phyloP scores from a whole-genome alignment of 2,888 invertebrate species.

The Aphodius sticticus region DNA sequence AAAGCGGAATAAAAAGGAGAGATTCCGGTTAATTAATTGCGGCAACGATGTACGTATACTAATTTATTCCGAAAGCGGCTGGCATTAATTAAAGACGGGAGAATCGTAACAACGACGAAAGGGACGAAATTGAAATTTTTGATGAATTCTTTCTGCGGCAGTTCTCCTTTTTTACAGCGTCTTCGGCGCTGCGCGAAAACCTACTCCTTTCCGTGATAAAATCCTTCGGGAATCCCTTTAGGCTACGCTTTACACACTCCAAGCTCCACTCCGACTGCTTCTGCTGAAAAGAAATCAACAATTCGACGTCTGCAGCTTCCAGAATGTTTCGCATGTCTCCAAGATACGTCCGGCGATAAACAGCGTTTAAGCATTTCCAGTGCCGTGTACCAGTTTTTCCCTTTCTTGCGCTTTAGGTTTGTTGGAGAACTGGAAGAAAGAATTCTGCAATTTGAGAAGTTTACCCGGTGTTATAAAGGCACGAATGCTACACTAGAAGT shows the following conservation, averaged over 20 bases:
- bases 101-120: not conserved
- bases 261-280: not conserved
- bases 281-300: not conserved
- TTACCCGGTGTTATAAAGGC: not conserved
- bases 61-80: not conserved
- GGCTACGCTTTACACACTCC: not conserved
- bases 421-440: not conserved
- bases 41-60: not conserved
- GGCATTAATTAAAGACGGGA: not conserved
- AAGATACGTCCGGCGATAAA: not conserved
- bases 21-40: not conserved
- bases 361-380: constrained; percentile 4
- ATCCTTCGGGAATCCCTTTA: not conserved
- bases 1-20: not conserved
- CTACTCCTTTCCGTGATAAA: not conserved
- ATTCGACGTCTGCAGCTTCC: not conserved
- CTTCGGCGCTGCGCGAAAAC: not conserved
- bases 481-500: not conserved
- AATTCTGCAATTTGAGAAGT: not conserved
- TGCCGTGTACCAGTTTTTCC: not conserved
- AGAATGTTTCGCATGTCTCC: not conserved
- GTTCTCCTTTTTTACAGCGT: not conserved
- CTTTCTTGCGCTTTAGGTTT: not conserved
- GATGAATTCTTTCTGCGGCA: not conserved
- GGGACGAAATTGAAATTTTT: not conserved